Evolutionary conservation across 2,113 vertebrate species (phyloP), one percentile per base, ranked within the genome.

Genomic region (Petrocephalus microphthalmus): DNA sequence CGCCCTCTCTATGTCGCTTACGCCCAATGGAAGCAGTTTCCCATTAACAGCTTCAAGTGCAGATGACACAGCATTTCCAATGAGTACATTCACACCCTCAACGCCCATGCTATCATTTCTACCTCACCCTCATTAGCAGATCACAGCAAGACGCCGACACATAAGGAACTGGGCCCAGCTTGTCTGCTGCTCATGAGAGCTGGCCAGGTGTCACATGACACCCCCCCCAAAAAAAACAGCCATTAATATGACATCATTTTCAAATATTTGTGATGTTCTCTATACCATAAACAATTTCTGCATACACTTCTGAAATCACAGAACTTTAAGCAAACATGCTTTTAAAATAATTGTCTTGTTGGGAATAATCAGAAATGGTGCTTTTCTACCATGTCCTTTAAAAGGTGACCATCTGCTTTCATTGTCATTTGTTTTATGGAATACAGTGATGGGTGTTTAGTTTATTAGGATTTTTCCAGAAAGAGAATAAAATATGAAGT

Each of bases 81-180:
- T 83, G 87, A 88, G 87, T 47, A 29, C 74, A 60, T 88, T 88
- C 53, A 56, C 87, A 88, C 87, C 78, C 87, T 60, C 29, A 88
- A 84, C 19, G 53, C 20, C 87, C 22, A 10, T 47, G 53, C 8
- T 81, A 83, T 47, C 78, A 47, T 49, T 49, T 33, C 78, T 81
- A 19, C 29, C 53, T 52, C 33, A 22, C n/a, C 88, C 81, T 85
- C 56, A 52, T 88, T 88, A 88, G 87, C 52, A 53, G 49, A 45
- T 56, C 87, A 7, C 81, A 64, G 54, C 54, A 5, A 82, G 13
- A 5, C 17, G 4, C 67, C 53, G 51, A 88, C 37, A 51, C 45
- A 29, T 4, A 42, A 49, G 22, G 78, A 25, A 37, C 20, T n/a
- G 56, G 37, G 45, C 88, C 22, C 53, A 47, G 74, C 87, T 83